phyloP scores from a whole-genome alignment of 2,113 vertebrate species.

The Phalacrocorax aristotelis region DNA sequence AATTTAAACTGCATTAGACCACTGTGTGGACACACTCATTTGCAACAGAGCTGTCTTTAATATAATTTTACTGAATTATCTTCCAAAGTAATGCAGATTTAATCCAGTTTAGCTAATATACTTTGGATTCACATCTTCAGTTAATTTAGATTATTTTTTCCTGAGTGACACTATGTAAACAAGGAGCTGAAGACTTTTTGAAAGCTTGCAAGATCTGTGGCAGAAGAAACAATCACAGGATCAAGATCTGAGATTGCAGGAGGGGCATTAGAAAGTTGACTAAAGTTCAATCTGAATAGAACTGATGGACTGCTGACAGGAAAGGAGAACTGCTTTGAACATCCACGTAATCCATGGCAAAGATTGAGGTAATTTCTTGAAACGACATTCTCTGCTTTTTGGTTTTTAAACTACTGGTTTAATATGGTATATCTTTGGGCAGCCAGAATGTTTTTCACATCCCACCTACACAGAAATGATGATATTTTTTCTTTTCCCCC shows the following conservation, averaged over 20 bases:
- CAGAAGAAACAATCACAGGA: neutral
- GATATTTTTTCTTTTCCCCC: neutral
- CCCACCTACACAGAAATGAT: neutral
- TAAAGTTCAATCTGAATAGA: conserved; percentile 17
- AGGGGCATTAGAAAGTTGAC: neutral
- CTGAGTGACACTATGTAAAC: neutral
- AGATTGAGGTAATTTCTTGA: neutral
- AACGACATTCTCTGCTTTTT: neutral
- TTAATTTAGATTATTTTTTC: neutral
- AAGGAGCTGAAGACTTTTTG: neutral
- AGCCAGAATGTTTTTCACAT: neutral
- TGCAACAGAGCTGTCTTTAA: neutral
- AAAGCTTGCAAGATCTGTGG: neutral
- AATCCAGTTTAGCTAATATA: neutral
- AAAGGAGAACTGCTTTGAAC: neutral
- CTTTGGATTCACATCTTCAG: neutral
- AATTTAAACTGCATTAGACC: neutral
- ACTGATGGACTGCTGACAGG: neutral
- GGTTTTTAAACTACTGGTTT: neutral
- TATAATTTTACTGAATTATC: neutral
- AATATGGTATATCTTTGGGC: neutral
- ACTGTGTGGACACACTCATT: neutral
- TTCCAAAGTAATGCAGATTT: neutral
- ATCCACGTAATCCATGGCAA: neutral
- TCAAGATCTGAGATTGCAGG: neutral